A percentile compares a stretch with the other conserved stretches of the same genome.
Evolutionary conservation across 2,113 vertebrate genomes (phyloP).

Genomic region (Asarcornis scutulata): DNA sequence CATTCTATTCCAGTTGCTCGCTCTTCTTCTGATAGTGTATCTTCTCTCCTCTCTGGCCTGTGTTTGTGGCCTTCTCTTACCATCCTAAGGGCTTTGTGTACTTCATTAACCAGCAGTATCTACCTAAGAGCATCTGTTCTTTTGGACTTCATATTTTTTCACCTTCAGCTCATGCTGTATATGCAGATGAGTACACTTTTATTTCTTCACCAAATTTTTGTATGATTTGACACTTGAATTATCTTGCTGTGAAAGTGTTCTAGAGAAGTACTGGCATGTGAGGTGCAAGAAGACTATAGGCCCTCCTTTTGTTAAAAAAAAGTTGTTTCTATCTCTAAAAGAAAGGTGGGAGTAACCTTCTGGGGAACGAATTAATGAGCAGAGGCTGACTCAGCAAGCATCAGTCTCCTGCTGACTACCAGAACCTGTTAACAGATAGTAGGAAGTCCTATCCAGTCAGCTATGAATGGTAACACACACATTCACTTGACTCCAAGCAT

Average conservation of each 20-base stretch:
- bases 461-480: background rate
- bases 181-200: background rate
- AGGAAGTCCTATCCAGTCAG: background rate
- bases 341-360: background rate
- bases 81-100: background rate
- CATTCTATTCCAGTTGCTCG: background rate
- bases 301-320: background rate
- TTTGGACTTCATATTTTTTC: background rate
- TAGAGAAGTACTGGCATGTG: background rate
- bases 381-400: background rate
- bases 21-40: background rate
- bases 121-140: background rate
- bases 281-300: background rate
- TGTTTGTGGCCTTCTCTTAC: background rate
- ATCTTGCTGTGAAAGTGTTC: background rate
- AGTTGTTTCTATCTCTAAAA: background rate
- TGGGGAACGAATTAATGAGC: background rate
- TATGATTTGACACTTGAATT: background rate
- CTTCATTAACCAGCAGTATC: background rate
- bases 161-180: background rate
- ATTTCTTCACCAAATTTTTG: background rate
- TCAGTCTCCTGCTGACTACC: background rate
- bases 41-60: background rate
- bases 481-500: background rate
- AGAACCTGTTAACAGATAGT: background rate